Percentiles rank a stretch among this genome's conserved stretches.
Evolutionary conservation across 2,113 vertebrate genomes (phyloP).

Genomic region (Campylorhamphus procurvoides): DNA sequence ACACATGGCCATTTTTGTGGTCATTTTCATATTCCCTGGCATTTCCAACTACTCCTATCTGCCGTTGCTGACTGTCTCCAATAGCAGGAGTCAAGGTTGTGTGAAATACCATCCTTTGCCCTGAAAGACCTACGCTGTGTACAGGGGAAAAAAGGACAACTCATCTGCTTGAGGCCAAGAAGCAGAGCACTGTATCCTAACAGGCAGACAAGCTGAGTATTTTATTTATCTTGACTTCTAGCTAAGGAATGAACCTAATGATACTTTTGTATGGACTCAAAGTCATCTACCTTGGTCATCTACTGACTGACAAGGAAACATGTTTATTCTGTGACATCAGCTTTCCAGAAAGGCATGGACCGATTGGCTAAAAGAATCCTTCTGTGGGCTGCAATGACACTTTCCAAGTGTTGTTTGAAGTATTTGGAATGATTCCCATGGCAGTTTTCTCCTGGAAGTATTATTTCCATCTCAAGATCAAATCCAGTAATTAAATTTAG

Average conservation of each 20-base stretch:
- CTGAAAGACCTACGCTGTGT: background rate
- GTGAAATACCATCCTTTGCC: background rate
- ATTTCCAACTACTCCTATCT: background rate
- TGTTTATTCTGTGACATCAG: background rate
- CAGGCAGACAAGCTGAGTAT: background rate
- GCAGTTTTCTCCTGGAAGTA: background rate
- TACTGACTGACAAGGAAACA: background rate
- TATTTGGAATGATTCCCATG: background rate
- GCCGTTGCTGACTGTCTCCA: background rate
- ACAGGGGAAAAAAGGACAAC: background rate
- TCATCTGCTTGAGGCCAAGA: background rate
- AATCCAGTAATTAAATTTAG: background rate
- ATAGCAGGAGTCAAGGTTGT: background rate
- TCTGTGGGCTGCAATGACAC: background rate
- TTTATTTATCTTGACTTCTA: background rate
- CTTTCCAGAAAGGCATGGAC: background rate
- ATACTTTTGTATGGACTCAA: background rate
- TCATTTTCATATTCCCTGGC: background rate
- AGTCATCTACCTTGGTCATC: background rate
- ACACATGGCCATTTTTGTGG: background rate
- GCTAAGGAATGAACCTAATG: background rate
- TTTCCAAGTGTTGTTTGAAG: fast-evolving
- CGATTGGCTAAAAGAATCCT: background rate
- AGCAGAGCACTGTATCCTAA: background rate
- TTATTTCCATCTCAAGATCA: background rate